Base-by-base conservation (phyloP, 2,113 vertebrate genomes). In the Macheiramphus alcinus region DNA sequence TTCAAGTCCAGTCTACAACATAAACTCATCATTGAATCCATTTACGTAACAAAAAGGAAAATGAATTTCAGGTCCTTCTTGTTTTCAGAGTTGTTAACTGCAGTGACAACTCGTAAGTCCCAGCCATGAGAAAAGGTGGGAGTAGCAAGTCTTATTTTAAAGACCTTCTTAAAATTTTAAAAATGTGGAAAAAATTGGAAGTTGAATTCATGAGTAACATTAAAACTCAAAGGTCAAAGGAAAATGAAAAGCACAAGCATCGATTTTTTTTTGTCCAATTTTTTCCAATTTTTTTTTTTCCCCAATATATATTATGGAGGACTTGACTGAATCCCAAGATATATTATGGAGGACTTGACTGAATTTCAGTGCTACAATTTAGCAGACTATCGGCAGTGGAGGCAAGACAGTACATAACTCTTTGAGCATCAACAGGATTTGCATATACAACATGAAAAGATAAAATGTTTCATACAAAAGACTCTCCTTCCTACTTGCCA, bases 201-300 rank as follows among this genome's bases (percentile, higher is more conserved):
- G 8, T 21, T 50, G 31, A 86, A 83, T 38, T 80, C 6, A 7
- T 11, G 12, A 83, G 13, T 22, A 90, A 80, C 16, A 59, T 25
- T 73, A 78, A 88, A 94, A 88, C 36, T 63, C 29, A 81, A 83
- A 86, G 15, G 34, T 2, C 3, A 2, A 90, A 78, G 8, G 50
- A 86, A 90, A 90, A 76, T 6, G 0, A 80, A 76, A 83, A 86
- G 45, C 59, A 66, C 15, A 38, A 58, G 34, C 34, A 7, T 6
- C 0, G 0, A 7, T 26, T n/a, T 16, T 22, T 22, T 14, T 11
- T 45, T 26, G 17, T 12, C 7, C 27, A 27, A 52, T 16, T 50
- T 50, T 26, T 26, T 15, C 50, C 25, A 26, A 50, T 15, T 52
- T 53, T 53, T 53, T 48, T 48, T 53, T 52, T 29, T 29, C 7